Percentiles rank a stretch among this genome's conserved stretches.
Evolutionary conservation across 2,113 vertebrate species (phyloP).

Genomic region (Semnornis frantzii): DNA sequence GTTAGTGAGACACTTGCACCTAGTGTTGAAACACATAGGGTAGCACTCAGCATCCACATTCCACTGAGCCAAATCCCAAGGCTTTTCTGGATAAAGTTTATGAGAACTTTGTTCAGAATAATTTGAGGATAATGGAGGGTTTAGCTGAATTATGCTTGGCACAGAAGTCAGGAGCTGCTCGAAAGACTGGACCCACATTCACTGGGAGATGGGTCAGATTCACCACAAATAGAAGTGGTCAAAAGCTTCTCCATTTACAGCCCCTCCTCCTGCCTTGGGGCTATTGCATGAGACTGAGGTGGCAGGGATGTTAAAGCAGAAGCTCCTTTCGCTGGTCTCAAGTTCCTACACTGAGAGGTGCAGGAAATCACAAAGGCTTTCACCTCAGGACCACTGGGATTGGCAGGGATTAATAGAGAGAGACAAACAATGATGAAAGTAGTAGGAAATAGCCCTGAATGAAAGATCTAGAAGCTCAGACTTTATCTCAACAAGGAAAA

Average conservation of each 20-base stretch:
- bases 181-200: background rate
- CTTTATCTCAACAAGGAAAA: background rate
- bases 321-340: background rate
- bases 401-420: background rate
- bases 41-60: rapidly evolving
- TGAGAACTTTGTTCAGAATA: background rate
- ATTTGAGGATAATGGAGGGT: background rate
- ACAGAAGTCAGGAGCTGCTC: background rate
- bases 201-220: background rate
- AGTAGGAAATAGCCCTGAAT: background rate
- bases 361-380: background rate
- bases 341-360: background rate
- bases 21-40: background rate
- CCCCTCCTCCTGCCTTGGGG: background rate
- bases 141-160: background rate
- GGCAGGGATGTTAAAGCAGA: background rate
- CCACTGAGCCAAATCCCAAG: background rate
- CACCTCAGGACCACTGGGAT: background rate
- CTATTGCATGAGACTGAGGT: background rate
- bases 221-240: background rate
- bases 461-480: background rate
- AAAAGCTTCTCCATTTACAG: background rate
- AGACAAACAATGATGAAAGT: background rate
- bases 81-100: background rate
- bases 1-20: background rate